Evolutionary conservation across 1,140 invertebrate genomes (phyloP), one percentile per base, ranked within the genome.

Genomic region (Amphibalanus amphitrite): DNA sequence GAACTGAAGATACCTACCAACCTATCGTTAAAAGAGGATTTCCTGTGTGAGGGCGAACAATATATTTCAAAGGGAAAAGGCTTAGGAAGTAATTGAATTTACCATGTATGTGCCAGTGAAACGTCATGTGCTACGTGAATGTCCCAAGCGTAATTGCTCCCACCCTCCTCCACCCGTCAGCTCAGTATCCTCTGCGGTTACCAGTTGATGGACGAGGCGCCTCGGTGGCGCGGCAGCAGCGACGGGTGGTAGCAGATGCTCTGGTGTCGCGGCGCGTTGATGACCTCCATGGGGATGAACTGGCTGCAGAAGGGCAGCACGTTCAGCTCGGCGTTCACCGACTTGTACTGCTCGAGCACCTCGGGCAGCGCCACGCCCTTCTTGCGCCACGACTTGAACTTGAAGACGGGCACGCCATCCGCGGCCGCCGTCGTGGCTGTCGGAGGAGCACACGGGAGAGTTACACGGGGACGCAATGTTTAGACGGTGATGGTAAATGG

Each of bases 241-340:
- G 94, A 97, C 0, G 95, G 95, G 82, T 98, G 95, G 79, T 98
- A 98, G 78, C 92, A 93, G 77, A 98, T 97, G 73, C 90, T 93
- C 76, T 91, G 86, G 73, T 88, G 80, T 67, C 84, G 83, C 0
- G 95, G 95, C 76, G 87, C 83, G 74, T 91, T 89, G 70, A 97
- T 97, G 0, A 77, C 74, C 77, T 98, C 94, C 90, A 96, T 95
- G 0, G 95, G 95, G 76, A 98, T 97, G 76, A 95, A 98, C 82
- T 98, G 95, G 0, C 91, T 91, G 81, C 95, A 98, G 81, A 94
- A 98, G 0, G 95, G 94, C 33, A 98, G 80, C 0, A 98, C 90
- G 79, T 98, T 98, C 59, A 98, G 82, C 71, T 96, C 93, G 0
- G 94, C 92, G 0, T 89, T 86, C 29, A 96, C 87, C 28, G 88